These are phyloP conservation scores for Champsocephalus esox DNA, from an alignment of 2,797 vertebrate species.

Conservation along the genomic window DNA sequence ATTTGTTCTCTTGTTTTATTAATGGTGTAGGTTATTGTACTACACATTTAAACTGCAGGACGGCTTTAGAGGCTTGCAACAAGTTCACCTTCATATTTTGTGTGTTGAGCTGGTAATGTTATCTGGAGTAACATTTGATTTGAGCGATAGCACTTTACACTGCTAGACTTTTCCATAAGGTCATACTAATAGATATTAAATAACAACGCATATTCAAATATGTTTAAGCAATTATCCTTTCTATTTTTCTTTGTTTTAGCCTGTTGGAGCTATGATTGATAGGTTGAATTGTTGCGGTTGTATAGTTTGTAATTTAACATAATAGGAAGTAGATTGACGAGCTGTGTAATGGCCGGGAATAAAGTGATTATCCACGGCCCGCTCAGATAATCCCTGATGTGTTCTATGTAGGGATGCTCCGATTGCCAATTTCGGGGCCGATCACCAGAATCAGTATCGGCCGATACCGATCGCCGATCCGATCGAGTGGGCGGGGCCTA, in stretches of 20 bases:
- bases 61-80: not conserved
- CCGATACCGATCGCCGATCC: too few species aligned
- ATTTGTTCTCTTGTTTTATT: constrained; percentile 25
- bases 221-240: not conserved
- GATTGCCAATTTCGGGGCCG: too few species aligned
- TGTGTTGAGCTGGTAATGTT: not conserved
- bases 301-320: not conserved
- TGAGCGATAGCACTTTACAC: not conserved
- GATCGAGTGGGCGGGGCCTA: too few species aligned
- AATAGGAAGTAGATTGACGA: not conserved
- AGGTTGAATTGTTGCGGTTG: not conserved
- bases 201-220: not conserved
- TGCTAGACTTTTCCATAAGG: not conserved
- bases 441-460: too few species aligned
- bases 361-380: constrained; percentile 6
- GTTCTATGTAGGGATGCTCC: not conserved
- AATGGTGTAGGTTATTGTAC: constrained; percentile 23
- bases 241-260: not conserved
- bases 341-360: constrained; percentile 3
- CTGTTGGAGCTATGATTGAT: not conserved
- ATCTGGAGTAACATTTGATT: constrained; percentile 3
- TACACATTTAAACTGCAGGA: not conserved
- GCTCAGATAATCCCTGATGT: not conserved
- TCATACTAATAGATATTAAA: not conserved
- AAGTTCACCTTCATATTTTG: not conserved